A percentile compares a stretch with the other conserved stretches of the same genome.
Evolutionary conservation across 2,888 invertebrate genomes (phyloP).

Genomic region (Liposcelis brunnea): DNA sequence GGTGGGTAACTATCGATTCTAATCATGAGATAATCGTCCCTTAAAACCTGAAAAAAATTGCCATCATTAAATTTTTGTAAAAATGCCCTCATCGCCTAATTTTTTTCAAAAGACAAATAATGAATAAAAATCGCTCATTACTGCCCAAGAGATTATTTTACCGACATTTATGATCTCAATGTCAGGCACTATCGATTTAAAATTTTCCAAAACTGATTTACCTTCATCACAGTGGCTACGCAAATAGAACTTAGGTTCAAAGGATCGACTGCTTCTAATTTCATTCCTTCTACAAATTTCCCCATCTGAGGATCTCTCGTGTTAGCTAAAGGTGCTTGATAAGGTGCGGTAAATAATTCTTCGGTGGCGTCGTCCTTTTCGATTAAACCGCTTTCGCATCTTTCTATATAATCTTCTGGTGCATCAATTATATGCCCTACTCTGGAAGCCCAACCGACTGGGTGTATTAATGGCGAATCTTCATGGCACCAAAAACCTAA

Average conservation of each 20-base stretch:
- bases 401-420: constrained; percentile 56
- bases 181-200: not conserved
- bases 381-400: constrained; percentile 50
- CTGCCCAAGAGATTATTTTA: too few relatives aligned
- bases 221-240: constrained; percentile 85
- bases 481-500: constrained; percentile 90
- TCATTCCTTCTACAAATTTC: constrained; percentile 71
- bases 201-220: constrained; percentile 16
- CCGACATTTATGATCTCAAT: too few relatives aligned
- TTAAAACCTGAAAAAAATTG: constrained; percentile 40
- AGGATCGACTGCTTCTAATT: constrained; percentile 94
- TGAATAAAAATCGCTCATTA: too few relatives aligned
- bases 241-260: constrained; percentile 86
- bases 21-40: constrained; percentile 90
- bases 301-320: not conserved
- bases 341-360: constrained; percentile 48
- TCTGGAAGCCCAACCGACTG: constrained; percentile 87
- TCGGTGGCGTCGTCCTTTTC: constrained; percentile 64
- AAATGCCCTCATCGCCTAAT: too few relatives aligned
- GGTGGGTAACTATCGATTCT: constrained; percentile 86
- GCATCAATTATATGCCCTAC: constrained; percentile 82
- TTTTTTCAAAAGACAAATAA: too few relatives aligned
- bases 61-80: too few relatives aligned
- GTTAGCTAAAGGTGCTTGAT: constrained; percentile 16
- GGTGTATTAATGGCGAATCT: constrained; percentile 84